Evolutionary conservation across 2,888 invertebrate species (phyloP).

Genomic region (Drosophila siamana): DNA sequence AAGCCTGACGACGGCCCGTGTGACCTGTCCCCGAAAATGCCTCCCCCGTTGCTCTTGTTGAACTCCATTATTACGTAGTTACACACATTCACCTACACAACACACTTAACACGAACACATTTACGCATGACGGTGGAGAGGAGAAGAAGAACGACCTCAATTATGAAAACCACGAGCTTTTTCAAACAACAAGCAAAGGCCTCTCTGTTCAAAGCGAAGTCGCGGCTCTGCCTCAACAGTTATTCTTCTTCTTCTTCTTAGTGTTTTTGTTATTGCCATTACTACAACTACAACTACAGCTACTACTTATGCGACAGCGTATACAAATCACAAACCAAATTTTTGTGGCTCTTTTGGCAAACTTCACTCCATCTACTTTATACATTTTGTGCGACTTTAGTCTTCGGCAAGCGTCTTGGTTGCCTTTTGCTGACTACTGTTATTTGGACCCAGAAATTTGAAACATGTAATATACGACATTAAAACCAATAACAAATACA

Average conservation of each 20-base stretch:
- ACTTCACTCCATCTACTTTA: background rate
- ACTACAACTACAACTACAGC: slow-evolving; percentile 20
- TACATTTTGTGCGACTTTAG: too few relatives aligned
- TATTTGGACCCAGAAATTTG: too few relatives aligned
- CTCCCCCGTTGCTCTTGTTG: slow-evolving; percentile 1
- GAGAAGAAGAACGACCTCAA: slow-evolving; percentile 65
- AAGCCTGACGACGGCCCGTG: slow-evolving; percentile 43
- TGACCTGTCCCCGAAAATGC: slow-evolving; percentile 22
- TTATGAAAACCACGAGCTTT: slow-evolving; percentile 76
- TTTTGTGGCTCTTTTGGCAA: slow-evolving; percentile 72
- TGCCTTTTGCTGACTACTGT: too few relatives aligned
- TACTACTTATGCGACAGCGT: slow-evolving; percentile 62
- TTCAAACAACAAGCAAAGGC: slow-evolving; percentile 59
- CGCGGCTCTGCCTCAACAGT: slow-evolving; percentile 29
- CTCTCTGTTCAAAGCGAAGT: slow-evolving; percentile 22
- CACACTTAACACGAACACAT: slow-evolving; percentile 15
- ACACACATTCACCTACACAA: slow-evolving; percentile 42
- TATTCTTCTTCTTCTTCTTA: slow-evolving; percentile 23
- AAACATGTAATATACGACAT: too few relatives aligned
- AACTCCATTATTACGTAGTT: slow-evolving; percentile 68
- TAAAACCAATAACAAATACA: too few relatives aligned
- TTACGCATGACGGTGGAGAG: slow-evolving; percentile 2
- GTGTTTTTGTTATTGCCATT: background rate
- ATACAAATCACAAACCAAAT: slow-evolving; percentile 74
- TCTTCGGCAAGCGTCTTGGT: too few relatives aligned